Base-by-base conservation (phyloP, 2,888 invertebrate genomes). In the Chydorus sphaericus region DNA sequence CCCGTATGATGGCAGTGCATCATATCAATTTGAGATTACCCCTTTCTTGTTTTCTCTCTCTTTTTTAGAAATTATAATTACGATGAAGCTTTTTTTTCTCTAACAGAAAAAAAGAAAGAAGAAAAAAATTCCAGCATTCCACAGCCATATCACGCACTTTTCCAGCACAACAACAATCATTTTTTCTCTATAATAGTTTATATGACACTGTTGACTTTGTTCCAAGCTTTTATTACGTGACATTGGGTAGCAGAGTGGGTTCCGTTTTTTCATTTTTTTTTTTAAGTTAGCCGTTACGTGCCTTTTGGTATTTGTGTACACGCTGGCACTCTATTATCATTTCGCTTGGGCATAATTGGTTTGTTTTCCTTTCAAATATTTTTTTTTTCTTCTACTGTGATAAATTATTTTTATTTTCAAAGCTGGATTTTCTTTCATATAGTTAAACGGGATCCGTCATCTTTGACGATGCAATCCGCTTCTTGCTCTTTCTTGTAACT, bases 11-110 rank as follows among this genome's bases (percentile, higher is more conserved):
- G 23, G 28, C 33, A 23, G 44, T 44, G 44, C 44, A 28, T 44
- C 44, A 44, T 44, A 44, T 44, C 44, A 44, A 44, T 26, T 44
- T 44, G 44, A 44, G 26, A 44, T 44, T 26, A 44, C 44, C 26
- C 18, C 44, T 44, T 28, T 10, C 44, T 44, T 23, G 44, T 26
- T 28, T 44, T 44, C 26, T 14, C 11, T 44, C 44, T 23, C 14
- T 28, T 44, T 44, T 16, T n/a, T n/a, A 14, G 16, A 36, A 26
- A 44, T 16, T 23, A 26, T 14, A 20, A 23, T 18, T 44, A 26
- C 23, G 8, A 2, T 20, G 20, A 38, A 3, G 16, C 14, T 26
- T 8, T 23, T 44, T 23, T 44, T 16, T 18, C 18, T 38, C 20
- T n/a, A n/a, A n/a, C n/a, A n/a, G n/a, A n/a, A n/a, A n/a, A n/a